Evolutionary conservation across 2,797 vertebrate genomes (phyloP).

Genomic region (Anguilla obscura): DNA sequence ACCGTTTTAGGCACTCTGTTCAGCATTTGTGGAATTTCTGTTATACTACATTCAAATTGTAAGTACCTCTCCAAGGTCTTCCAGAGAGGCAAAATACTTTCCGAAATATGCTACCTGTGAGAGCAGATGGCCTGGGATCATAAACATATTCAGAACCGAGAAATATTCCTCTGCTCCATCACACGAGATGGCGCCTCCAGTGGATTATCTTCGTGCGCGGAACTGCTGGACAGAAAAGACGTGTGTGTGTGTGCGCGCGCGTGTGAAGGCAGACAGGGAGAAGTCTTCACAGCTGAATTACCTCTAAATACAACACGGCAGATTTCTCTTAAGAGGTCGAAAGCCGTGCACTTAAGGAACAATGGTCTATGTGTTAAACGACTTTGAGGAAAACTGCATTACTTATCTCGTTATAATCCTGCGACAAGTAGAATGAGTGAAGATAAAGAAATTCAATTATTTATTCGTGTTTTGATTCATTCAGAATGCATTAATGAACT

Average conservation of each 20-base stretch:
- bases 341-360: neutral
- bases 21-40: too few species aligned
- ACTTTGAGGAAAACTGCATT: neutral
- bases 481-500: neutral
- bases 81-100: neutral
- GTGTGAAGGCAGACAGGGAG: neutral
- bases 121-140: neutral
- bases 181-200: neutral
- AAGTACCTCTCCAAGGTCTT: neutral
- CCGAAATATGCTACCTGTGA: neutral
- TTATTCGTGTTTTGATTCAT: neutral
- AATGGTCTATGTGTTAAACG: neutral
- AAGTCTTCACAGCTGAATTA: constrained; percentile 3
- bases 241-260: neutral
- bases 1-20: too few species aligned
- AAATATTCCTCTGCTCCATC: neutral
- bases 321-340: neutral
- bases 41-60: neutral
- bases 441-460: neutral
- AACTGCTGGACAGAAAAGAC: constrained; percentile 9
- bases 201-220: neutral
- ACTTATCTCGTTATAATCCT: neutral
- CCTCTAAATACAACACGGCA: neutral
- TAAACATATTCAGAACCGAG: neutral
- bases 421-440: neutral